Evolutionary conservation across 1,140 invertebrate genomes (phyloP).

Genomic region (Macrosteles quadrilineatus): DNA sequence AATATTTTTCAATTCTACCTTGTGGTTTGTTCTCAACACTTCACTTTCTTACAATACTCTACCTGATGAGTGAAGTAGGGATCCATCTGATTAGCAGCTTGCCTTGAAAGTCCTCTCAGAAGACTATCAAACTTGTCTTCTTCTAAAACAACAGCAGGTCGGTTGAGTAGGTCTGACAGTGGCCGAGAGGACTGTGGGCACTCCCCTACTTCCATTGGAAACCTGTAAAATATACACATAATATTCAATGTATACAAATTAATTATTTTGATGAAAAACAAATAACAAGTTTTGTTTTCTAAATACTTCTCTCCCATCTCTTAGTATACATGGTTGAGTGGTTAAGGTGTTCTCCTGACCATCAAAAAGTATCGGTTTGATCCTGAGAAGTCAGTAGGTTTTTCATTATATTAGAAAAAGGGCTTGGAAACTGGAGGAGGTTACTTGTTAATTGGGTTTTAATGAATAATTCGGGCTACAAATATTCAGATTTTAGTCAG

Average conservation of each 20-base stretch:
- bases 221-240: conserved; percentile 46
- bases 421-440: not conserved
- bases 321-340: not conserved
- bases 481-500: not conserved
- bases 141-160: conserved; percentile 56
- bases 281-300: not conserved
- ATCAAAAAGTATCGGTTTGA: not conserved
- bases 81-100: conserved; percentile 67
- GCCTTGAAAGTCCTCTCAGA: conserved; percentile 65
- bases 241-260: not conserved
- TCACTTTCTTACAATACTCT: too few relatives aligned
- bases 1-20: too few relatives aligned
- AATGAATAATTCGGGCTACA: not conserved
- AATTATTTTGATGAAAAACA: not conserved
- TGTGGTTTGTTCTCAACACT: too few relatives aligned
- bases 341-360: not conserved
- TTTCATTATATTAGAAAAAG: not conserved
- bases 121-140: conserved; percentile 60
- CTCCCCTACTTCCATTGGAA: conserved; percentile 54
- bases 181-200: conserved; percentile 47
- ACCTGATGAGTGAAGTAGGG: conserved; percentile 52
- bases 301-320: not conserved
- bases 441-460: not conserved
- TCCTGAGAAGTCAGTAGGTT: not conserved
- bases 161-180: conserved; percentile 60